phyloP scores from a whole-genome alignment of 2,888 invertebrate genomes.

The Drosophila ustulata region DNA sequence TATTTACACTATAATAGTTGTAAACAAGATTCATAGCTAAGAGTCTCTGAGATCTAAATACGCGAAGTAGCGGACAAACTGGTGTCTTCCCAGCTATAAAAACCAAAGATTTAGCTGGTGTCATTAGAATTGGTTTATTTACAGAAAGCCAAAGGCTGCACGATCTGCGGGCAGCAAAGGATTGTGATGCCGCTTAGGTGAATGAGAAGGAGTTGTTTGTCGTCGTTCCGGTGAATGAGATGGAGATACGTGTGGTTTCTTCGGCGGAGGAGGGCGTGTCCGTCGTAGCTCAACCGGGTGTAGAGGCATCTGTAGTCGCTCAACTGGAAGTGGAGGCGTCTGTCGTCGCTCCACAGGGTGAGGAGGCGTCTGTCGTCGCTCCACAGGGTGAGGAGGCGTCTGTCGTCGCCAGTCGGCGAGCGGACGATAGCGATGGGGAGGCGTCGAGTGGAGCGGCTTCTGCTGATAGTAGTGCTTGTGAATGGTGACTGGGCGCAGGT shows the following conservation, averaged over 20 bases:
- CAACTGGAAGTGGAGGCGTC: background rate
- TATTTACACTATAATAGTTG: no score
- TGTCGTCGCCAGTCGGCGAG: conserved; percentile 52
- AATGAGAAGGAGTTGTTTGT: background rate
- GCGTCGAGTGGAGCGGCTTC: conserved; percentile 54
- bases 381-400: background rate
- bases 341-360: background rate
- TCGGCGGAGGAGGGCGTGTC: no score
- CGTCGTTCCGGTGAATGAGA: background rate
- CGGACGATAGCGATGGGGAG: conserved; percentile 50
- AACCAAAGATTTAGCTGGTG: background rate
- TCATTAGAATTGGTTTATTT: background rate
- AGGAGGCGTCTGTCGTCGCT: background rate
- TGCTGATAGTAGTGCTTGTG: conserved; percentile 82
- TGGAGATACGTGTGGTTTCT: background rate
- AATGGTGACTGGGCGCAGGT: conserved; percentile 79
- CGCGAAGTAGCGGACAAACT: no score
- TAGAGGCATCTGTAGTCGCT: conserved; percentile 7
- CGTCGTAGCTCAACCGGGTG: no score
- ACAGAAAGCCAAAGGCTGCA: conserved; percentile 22
- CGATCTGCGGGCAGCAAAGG: conserved; percentile 54
- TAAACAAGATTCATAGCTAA: no score
- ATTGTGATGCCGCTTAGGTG: conserved; percentile 40
- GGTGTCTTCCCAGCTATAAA: background rate
- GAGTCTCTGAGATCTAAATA: no score